These are phyloP conservation scores for Adelosebastes latens DNA, from an alignment of 2,797 vertebrate species.

Conservation along the genomic window DNA sequence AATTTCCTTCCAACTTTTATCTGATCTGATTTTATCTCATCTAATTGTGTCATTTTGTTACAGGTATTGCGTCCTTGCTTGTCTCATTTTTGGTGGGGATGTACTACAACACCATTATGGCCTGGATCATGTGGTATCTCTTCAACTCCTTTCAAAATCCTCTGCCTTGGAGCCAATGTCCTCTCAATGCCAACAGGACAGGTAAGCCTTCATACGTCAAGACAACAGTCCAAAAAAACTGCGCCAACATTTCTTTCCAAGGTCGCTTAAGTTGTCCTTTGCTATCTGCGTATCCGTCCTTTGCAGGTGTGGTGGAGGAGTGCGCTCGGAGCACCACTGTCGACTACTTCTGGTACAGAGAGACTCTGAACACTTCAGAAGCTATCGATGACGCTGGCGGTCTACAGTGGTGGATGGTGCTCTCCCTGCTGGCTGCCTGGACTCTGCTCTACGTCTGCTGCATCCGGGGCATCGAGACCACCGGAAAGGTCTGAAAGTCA, in stretches of 20 bases:
- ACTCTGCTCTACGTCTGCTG: constrained; percentile 87
- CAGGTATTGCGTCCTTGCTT: constrained; percentile 89
- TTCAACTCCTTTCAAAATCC: constrained; percentile 98
- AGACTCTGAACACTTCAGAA: constrained; percentile 89
- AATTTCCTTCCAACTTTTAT: no score
- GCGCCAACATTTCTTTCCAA: not conserved
- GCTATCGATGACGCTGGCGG: constrained; percentile 83
- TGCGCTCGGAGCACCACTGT: constrained; percentile 87
- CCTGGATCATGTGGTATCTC: constrained; percentile 98
- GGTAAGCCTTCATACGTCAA: constrained; percentile 73
- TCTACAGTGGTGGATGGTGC: constrained; percentile 91
- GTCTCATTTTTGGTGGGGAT: constrained; percentile 90
- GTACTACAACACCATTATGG: constrained; percentile 96
- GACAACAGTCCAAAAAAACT: not conserved
- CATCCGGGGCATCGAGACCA: constrained; percentile 94
- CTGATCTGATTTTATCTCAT: no score
- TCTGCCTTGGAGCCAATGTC: constrained; percentile 92
- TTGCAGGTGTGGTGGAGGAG: constrained; percentile 83
- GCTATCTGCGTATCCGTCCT: not conserved
- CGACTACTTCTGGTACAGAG: constrained; percentile 95
- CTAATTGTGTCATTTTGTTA: not conserved
- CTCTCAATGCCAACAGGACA: constrained; percentile 84
- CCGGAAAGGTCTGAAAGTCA: constrained; percentile 88
- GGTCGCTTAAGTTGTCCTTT: not conserved
- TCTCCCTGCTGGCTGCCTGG: constrained; percentile 88